Evolutionary conservation across 1,140 invertebrate species (phyloP).

Genomic region (Bombus terrestris): DNA sequence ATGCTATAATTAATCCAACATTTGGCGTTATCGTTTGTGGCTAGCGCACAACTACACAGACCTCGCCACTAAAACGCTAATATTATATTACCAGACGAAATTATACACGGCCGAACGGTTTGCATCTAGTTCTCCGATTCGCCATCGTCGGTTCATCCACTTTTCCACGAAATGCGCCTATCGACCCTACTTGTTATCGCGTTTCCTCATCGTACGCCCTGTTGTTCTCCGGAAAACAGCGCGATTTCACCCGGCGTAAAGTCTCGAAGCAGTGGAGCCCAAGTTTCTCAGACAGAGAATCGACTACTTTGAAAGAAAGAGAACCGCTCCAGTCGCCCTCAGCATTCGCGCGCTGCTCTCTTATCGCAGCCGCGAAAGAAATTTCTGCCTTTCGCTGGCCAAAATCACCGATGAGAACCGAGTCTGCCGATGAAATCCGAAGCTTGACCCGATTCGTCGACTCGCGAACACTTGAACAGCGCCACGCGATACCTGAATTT

Average conservation of each 20-base stretch:
- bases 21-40: conserved; percentile 28
- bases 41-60: too few species aligned
- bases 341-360: not conserved
- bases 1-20: conserved; percentile 17
- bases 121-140: not conserved
- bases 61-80: not conserved
- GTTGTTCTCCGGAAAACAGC: not conserved
- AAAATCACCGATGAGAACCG: not conserved
- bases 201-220: not conserved
- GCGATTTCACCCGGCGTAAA: not conserved
- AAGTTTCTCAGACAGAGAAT: not conserved
- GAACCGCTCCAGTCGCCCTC: not conserved
- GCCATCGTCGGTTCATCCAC: not conserved
- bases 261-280: not conserved
- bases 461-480: not conserved
- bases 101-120: not conserved
- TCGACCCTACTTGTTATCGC: not conserved
- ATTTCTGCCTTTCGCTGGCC: not conserved
- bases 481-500: not conserved
- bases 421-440: not conserved
- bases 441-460: not conserved
- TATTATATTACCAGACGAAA: not conserved
- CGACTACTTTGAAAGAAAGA: not conserved
- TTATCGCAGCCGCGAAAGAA: not conserved
- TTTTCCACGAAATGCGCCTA: not conserved